phyloP scores from a whole-genome alignment of 2,797 vertebrate genomes.

The Onychomys arenicola region DNA sequence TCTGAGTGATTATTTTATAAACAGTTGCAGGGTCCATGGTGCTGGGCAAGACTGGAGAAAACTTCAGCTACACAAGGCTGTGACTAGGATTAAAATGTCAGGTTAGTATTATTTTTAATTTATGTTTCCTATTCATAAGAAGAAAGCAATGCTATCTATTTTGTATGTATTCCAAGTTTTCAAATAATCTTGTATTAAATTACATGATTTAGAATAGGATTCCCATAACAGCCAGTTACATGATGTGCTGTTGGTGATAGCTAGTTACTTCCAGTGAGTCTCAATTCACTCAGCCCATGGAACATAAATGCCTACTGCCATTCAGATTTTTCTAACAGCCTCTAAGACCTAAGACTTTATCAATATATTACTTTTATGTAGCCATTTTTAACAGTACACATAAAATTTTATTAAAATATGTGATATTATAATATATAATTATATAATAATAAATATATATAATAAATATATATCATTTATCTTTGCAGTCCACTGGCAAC shows the following conservation, averaged over 20 bases:
- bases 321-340: background rate
- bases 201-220: background rate
- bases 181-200: background rate
- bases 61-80: background rate
- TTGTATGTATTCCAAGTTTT: background rate
- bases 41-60: no score
- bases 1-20: no score
- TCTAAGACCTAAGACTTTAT: conserved; percentile 39
- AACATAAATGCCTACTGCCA: background rate
- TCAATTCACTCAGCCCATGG: background rate
- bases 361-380: conserved; percentile 1
- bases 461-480: background rate
- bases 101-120: background rate
- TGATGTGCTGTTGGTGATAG: background rate
- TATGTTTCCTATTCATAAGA: background rate
- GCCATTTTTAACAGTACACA: background rate
- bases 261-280: background rate
- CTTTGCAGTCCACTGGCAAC: background rate
- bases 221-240: background rate
- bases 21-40: no score
- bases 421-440: no score
- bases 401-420: no score
- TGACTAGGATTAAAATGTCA: background rate
- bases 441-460: no score
- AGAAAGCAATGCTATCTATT: background rate